Evolutionary conservation across 2,113 vertebrate genomes (phyloP).

Genomic region (Cyphomyrus plagiostoma): DNA sequence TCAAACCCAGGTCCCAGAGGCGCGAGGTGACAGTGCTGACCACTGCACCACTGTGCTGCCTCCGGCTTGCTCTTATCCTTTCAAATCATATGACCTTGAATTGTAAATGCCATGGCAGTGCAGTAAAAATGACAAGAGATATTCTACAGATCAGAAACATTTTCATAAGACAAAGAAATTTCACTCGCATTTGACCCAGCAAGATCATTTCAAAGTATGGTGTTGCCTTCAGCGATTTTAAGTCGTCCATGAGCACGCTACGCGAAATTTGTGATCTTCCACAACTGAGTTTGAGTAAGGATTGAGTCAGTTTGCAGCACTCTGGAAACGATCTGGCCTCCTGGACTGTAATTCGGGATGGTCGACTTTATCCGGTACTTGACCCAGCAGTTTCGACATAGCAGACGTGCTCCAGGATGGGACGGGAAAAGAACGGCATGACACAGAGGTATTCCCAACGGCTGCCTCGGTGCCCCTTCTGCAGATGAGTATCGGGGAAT

Average conservation of each 20-base stretch:
- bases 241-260: not conserved
- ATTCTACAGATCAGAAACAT: not conserved
- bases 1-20: not conserved
- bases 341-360: not conserved
- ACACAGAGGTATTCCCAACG: not conserved
- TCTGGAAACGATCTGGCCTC: not conserved
- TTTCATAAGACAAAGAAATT: not conserved
- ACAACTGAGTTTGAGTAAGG: not conserved
- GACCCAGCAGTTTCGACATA: not conserved
- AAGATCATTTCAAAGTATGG: not conserved
- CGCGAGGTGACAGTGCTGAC: not conserved
- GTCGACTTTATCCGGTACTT: not conserved
- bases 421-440: not conserved
- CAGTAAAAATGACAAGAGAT: not conserved
- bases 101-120: not conserved
- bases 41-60: not conserved
- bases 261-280: not conserved
- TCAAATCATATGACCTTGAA: not conserved
- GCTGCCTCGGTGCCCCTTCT: not conserved
- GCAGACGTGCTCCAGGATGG: not conserved
- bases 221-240: not conserved
- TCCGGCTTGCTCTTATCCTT: not conserved
- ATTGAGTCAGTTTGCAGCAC: not conserved
- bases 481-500: not conserved
- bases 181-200: not conserved